A percentile compares a stretch with the other conserved stretches of the same genome.
phyloP scores from a whole-genome alignment of 1,140 invertebrate species.

The Plutomurus gul region DNA sequence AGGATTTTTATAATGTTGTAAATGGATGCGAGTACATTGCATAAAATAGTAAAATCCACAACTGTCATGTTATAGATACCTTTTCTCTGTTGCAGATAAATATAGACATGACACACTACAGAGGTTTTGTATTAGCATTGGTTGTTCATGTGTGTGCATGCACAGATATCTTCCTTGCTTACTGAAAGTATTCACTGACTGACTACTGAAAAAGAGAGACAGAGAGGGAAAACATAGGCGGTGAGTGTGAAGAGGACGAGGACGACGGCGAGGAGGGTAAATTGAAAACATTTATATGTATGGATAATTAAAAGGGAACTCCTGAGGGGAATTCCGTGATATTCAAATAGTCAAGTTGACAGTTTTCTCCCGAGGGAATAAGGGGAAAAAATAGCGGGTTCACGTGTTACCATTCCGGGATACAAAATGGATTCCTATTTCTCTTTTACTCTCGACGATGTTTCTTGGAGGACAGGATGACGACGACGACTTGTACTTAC shows the following conservation, averaged over 20 bases:
- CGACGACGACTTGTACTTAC: slow-evolving; percentile 7
- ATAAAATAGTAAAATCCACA: slow-evolving; percentile 21
- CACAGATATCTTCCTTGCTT: too few species aligned
- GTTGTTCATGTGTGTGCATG: neutral
- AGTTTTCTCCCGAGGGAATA: slow-evolving; percentile 46
- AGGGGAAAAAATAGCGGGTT: slow-evolving; percentile 36
- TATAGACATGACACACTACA: too few species aligned
- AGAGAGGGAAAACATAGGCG: too few species aligned
- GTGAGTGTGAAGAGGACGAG: too few species aligned
- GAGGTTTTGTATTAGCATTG: neutral
- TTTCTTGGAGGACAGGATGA: slow-evolving; percentile 3
- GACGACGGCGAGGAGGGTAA: slow-evolving; percentile 6
- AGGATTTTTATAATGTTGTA: slow-evolving; percentile 9
- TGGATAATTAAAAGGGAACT: slow-evolving; percentile 50
- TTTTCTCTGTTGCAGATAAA: neutral
- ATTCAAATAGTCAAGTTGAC: slow-evolving; percentile 53
- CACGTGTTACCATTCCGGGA: slow-evolving; percentile 41
- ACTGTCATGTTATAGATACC: slow-evolving; percentile 2
- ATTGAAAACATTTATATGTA: slow-evolving; percentile 49
- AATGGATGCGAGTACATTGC: neutral
- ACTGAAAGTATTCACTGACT: too few species aligned
- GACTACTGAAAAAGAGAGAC: too few species aligned
- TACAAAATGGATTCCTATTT: slow-evolving; percentile 36
- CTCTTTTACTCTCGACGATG: neutral
- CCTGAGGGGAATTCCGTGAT: slow-evolving; percentile 47